Evolutionary conservation across 2,888 invertebrate genomes (phyloP).

Genomic region (Mythimna impura): DNA sequence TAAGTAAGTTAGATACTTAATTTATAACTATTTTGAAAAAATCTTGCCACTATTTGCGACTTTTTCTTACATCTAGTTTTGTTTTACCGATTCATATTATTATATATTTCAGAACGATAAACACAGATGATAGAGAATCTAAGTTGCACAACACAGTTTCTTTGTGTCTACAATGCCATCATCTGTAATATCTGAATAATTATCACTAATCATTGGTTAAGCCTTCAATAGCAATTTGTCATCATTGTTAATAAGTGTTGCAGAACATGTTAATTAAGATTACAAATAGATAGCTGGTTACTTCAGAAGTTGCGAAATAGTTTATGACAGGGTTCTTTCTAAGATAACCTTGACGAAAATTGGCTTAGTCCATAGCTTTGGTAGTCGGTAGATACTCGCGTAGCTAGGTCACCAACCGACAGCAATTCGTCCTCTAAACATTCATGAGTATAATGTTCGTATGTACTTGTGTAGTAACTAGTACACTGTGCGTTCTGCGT

Average conservation of each 20-base stretch:
- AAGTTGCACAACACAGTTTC: not conserved
- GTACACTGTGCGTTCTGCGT: constrained; percentile 37
- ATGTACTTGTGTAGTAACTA: constrained; percentile 47
- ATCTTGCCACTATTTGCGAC: too few relatives aligned
- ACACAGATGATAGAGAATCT: not conserved
- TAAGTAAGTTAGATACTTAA: too few relatives aligned
- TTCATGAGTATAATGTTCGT: constrained; percentile 56
- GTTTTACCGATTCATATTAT: too few relatives aligned
- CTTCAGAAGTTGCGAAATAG: not conserved
- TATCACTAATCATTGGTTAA: constrained; percentile 18
- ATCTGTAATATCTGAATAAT: constrained; percentile 16
- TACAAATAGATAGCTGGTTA: not conserved
- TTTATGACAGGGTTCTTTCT: constrained; percentile 5
- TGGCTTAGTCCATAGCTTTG: constrained; percentile 17
- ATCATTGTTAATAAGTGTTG: constrained; percentile 11
- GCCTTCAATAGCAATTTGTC: constrained; percentile 18
- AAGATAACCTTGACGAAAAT: constrained; percentile 53
- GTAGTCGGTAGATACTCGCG: constrained; percentile 29
- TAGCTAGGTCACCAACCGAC: constrained; percentile 58
- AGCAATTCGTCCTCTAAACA: constrained; percentile 62
- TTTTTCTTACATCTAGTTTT: too few relatives aligned
- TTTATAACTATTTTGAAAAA: too few relatives aligned
- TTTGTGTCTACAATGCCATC: not conserved
- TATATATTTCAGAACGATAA: not conserved
- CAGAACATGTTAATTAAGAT: constrained; percentile 7